Evolutionary conservation across 2,888 invertebrate genomes (phyloP), one percentile per base, ranked within the genome.

Genomic region (Lottia gigantea): DNA sequence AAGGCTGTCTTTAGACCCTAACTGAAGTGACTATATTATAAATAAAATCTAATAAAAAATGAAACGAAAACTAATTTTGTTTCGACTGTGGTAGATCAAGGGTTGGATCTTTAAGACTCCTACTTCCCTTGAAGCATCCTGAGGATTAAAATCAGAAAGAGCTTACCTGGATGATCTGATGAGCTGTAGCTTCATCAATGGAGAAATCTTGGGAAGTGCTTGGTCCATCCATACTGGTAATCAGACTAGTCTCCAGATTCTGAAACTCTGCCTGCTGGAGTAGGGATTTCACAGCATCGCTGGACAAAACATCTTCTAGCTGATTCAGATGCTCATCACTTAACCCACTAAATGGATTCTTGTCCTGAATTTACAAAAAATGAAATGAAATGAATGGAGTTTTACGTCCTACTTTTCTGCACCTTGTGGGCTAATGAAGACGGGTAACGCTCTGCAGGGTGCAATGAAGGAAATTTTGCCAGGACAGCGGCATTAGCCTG

Each of bases 301-400:
- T 78, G n/a, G 80, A 79, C 62, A 84, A 71, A 19, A 83, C 83
- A 61, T 83, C 83, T 70, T 83, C 84, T 19, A 84, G 71, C 66
- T 82, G 80, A 71, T 76, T 82, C 46, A 84, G 68, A 67, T 83
- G 83, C 67, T 84, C 84, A 71, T 84, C 83, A 15, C 82, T 81
- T 62, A 84, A 79, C 4, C 74, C 81, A 74, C 82, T 81, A 70
- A 84, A 83, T 25, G 82, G 82, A 67, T 83, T 84, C 70, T 84
- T 84, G 47, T 82, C 82, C 80, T 82, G 74, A 23, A 71, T 68
- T 31, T 31, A 31, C n/a, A 31, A 31, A 31, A 31, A 31, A 6
- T 40, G 40, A 40, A 40, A 40, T 8, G 7, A 8, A 40, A 40
- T 1, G n/a, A n/a, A n/a, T n/a, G n/a, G n/a, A n/a, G n/a, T n/a